Percentiles rank a stretch among this genome's conserved stretches.
phyloP scores from a whole-genome alignment of 1,140 invertebrate species.

The Globodera rostochiensis region DNA sequence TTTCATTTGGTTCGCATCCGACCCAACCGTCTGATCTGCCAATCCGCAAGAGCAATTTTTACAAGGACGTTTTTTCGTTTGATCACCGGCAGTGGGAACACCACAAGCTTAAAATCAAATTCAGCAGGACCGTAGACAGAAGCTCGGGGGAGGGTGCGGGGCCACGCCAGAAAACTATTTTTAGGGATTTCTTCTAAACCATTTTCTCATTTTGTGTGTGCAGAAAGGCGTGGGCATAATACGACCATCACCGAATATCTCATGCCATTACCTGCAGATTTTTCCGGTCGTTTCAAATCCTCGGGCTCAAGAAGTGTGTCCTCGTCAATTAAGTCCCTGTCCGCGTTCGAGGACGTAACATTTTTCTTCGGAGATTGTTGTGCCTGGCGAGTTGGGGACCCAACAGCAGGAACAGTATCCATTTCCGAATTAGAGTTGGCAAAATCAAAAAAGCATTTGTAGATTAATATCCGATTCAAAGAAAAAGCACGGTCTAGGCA shows the following conservation, averaged over 20 bases:
- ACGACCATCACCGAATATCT: constrained; percentile 16
- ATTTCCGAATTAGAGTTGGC: no score
- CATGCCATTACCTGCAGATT: constrained; percentile 19
- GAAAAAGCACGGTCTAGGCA: no score
- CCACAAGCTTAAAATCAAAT: constrained; percentile 46
- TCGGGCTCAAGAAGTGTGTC: constrained; percentile 43
- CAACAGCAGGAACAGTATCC: no score
- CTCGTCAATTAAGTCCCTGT: constrained; percentile 48
- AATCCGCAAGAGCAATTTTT: constrained; percentile 96
- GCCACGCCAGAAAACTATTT: neutral
- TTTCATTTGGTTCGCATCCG: constrained; percentile 72
- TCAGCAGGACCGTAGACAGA: neutral
- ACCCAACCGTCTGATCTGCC: constrained; percentile 68
- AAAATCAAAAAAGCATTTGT: no score
- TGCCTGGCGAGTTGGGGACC: no score
- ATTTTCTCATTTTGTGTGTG: neutral
- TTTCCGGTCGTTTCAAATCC: constrained; percentile 42
- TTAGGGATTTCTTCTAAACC: neutral
- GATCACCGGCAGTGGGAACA: constrained; percentile 30
- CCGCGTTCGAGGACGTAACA: constrained; percentile 11
- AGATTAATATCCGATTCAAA: no score
- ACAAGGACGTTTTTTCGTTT: constrained; percentile 85
- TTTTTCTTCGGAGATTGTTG: no score
- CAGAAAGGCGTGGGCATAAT: neutral
- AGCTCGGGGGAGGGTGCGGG: neutral